Evolutionary conservation across 1,140 invertebrate genomes (phyloP), one percentile per base, ranked within the genome.

Genomic region (Coptotermes formosanus): DNA sequence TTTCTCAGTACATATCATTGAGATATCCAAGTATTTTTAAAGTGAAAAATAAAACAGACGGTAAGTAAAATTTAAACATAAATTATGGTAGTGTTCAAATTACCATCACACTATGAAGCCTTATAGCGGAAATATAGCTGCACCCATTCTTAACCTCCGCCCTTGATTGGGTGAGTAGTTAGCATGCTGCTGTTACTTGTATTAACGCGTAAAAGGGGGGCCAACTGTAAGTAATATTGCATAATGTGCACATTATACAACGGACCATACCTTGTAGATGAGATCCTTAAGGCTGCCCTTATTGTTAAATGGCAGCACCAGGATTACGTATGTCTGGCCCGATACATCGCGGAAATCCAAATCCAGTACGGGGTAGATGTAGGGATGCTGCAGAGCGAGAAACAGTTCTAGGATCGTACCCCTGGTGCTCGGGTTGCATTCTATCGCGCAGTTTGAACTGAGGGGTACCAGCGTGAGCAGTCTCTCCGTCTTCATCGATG

Each of bases 301-400:
- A 30, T 94, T 93, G 89, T 97, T 97, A 87, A 97, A 95, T 0
- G 97, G 97, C 87, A 96, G 94, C 3, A 98, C 94, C 21, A 96
- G 91, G 38, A 96, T 92, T 14, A 95, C 93, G 91, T 94, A 94
- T 87, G 92, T 90, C 88, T 93, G 90, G 89, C 89, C 86, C 88
- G 92, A 90, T 69, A 87, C 85, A n/a, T 90, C 88, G 32, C 88
- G 88, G 90, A 94, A 93, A 87, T 97, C 96, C 86, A 98, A 91
- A 89, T 98, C 96, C 82, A 97, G 91, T 4, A 98, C 94, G 0
- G 97, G 97, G 91, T 97, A 97, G 85, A 98, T 96, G 90, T 98
- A 98, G 0, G 97, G 97, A 91, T 98, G 97, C 90, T 98, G 97
- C 12, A 98, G 92, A 9, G 95, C 94, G 83, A 96, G 92, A 88